phyloP scores from a whole-genome alignment of 2,888 invertebrate species.

The Laothoe populi region DNA sequence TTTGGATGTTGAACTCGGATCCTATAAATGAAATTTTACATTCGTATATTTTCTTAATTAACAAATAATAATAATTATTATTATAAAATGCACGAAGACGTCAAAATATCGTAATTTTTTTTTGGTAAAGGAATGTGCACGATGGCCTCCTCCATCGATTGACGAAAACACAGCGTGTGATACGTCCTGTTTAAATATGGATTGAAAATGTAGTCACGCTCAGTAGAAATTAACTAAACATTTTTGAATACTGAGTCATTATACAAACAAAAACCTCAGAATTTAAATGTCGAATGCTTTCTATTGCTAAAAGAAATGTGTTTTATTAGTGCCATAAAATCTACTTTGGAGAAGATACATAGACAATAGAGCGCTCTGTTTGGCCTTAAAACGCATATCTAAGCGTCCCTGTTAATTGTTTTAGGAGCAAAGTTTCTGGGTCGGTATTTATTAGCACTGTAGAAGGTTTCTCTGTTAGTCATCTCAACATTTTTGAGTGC shows the following conservation, averaged over 20 bases:
- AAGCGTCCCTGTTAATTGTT: constrained; percentile 68
- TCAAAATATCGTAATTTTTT: background rate
- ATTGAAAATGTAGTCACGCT: background rate
- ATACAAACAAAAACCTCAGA: background rate
- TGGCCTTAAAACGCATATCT: constrained; percentile 53
- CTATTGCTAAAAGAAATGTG: constrained; percentile 16
- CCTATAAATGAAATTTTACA: too few species aligned
- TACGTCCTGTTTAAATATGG: background rate
- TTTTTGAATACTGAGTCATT: background rate
- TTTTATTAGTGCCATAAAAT: constrained; percentile 36
- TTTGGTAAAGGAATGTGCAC: background rate
- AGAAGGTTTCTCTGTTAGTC: constrained; percentile 49
- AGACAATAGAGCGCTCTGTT: constrained; percentile 51
- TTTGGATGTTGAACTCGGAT: background rate
- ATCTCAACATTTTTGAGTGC: constrained; percentile 34
- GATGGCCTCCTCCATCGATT: background rate
- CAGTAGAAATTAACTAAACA: background rate
- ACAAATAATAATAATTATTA: background rate
- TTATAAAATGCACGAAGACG: background rate
- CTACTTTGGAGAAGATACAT: constrained; percentile 33
- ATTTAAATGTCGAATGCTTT: constrained; percentile 1
- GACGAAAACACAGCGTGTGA: background rate
- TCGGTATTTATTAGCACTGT: constrained; percentile 60
- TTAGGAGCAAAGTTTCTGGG: constrained; percentile 61
- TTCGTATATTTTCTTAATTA: too few species aligned